Evolutionary conservation across 2,113 vertebrate genomes (phyloP), one percentile per base, ranked within the genome.

Genomic region (Uropsilus gracilis): DNA sequence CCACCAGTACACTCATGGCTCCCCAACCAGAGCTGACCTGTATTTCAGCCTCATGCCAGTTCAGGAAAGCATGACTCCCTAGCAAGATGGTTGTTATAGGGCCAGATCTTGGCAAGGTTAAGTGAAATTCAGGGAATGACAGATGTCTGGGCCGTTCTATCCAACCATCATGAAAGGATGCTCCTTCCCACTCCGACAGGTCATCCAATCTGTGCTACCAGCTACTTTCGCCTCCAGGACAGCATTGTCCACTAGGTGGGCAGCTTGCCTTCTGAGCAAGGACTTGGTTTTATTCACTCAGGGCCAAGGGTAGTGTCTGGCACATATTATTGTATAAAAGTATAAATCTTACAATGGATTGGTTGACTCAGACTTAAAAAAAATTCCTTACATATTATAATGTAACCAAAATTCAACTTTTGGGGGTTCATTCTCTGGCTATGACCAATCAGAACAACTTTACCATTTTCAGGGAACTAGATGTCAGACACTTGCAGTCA

Each of bases 1-100:
- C 6, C 0, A 0, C 8, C 6, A 3, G 6, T 22, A 4, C n/a
- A 5, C 53, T 22, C 39, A 1, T 0, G 6, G 14, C 28, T 22
- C 42, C 34, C 53, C 48, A 11, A 44, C 5, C 42, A 69, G 68
- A 32, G 11, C 12, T n/a, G 12, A 14, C 46, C 26, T 44, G 0
- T 3, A 1, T 22, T 20, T n/a, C 6, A n/a, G 13, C 50, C 50
- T 39, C 28, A 8, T 2, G 16, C 34, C 32, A 2, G 9, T 1
- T 9, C 28, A 8, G 24, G 13, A 30, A 37, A 24, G 32, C 20
- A 12, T 22, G n/a, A n/a, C n/a, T 68, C 37, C 6, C n/a, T 9
- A 16, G 34, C 34, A 20, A 26, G 14, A 1, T 1, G 3, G 32
- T 30, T 20, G 39, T 3, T 18, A 0, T 12, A 1, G 26, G 55